Percentiles rank a stretch among this genome's conserved stretches.
phyloP scores from a whole-genome alignment of 37 sponge, comb jelly and placozoan species.

The Agelas oroides region DNA sequence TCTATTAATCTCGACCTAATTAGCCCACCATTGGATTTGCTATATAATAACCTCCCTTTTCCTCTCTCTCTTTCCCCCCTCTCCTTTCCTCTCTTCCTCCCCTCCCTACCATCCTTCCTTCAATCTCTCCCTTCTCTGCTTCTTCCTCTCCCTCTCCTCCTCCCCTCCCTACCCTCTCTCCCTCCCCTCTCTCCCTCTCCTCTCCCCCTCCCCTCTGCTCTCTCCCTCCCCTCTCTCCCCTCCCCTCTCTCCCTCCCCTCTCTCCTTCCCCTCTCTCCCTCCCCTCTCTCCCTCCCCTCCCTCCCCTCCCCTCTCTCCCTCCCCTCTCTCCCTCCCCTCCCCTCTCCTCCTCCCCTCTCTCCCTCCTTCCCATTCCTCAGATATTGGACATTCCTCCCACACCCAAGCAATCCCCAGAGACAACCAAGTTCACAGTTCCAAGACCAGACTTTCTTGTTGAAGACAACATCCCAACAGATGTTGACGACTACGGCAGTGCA shows the following conservation, averaged over 20 bases:
- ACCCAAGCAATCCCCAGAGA: conserved; percentile 33
- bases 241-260: not conserved
- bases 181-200: not conserved
- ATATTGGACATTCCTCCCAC: conserved; percentile 5
- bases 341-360: too few relatives aligned
- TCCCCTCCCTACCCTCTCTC: not conserved
- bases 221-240: not conserved
- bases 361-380: not conserved
- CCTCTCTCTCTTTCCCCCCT: too few relatives aligned
- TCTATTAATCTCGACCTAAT: too few relatives aligned
- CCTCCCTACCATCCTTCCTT: too few relatives aligned
- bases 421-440: not conserved
- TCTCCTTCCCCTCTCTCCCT: not conserved
- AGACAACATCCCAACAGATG: conserved; percentile 46
- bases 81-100: too few relatives aligned
- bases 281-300: conserved; percentile 4
- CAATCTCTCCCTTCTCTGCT: too few relatives aligned
- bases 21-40: too few relatives aligned
- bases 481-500: conserved; percentile 7
- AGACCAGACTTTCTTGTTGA: conserved; percentile 24
- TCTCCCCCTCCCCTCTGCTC: not conserved
- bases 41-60: too few relatives aligned
- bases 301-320: not conserved
- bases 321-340: not conserved
- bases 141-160: too few relatives aligned